phyloP scores from a whole-genome alignment of 2,113 vertebrate genomes.

The Reinhardtius hippoglossoides region DNA sequence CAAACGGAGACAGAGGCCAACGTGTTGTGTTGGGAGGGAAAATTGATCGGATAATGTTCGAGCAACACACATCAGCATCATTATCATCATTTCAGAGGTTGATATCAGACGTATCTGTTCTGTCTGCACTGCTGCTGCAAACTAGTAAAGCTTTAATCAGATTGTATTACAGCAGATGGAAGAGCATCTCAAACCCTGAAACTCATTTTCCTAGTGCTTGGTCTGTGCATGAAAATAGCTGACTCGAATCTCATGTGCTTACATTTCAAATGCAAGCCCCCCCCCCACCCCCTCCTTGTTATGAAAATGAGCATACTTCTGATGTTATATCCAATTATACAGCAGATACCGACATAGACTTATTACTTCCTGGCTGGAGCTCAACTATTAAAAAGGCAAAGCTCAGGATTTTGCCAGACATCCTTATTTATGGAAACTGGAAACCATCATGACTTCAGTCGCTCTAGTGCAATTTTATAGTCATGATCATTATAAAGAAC shows the following conservation, averaged over 20 bases:
- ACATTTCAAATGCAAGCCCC: slow-evolving; percentile 7
- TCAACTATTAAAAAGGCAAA: slow-evolving; percentile 8
- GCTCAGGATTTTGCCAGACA: not conserved
- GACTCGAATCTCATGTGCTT: slow-evolving; percentile 1
- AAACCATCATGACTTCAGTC: not conserved
- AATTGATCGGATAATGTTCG: slow-evolving; percentile 11
- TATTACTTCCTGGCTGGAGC: not conserved
- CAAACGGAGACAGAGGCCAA: too few species aligned
- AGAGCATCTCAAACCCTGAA: not conserved
- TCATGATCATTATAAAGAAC: slow-evolving; percentile 5
- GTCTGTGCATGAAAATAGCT: not conserved
- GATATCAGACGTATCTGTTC: not conserved
- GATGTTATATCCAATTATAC: slow-evolving; percentile 15
- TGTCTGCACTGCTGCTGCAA: not conserved
- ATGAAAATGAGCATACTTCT: slow-evolving; percentile 10
- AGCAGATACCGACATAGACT: not conserved
- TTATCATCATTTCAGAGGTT: slow-evolving; percentile 9
- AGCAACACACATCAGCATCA: not conserved
- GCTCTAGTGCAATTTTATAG: not conserved
- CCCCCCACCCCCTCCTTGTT: not conserved
- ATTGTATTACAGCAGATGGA: not conserved
- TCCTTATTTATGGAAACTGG: not conserved
- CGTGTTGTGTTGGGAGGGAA: slow-evolving; percentile 28
- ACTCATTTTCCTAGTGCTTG: not conserved
- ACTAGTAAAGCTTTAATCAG: not conserved